Conservation (phyloP, 2,888 invertebrate species). For the Linnaemya tessellans region DNA sequence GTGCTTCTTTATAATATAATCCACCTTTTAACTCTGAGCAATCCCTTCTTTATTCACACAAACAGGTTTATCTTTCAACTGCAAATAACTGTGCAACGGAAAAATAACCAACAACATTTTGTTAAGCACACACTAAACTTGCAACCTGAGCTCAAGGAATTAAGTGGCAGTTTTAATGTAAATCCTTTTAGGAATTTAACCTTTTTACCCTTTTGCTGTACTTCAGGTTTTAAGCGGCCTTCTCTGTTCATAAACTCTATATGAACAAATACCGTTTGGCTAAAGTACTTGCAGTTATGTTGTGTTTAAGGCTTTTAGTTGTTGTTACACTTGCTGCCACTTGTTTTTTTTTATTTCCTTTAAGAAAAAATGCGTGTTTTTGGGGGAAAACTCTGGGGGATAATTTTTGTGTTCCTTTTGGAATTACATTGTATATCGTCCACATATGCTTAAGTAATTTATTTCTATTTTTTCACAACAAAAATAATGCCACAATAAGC, state of each 20-base stretch:
- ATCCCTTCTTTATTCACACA: too few species aligned
- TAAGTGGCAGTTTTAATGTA: slow-evolving; percentile 23
- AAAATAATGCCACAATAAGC: slow-evolving; percentile 12
- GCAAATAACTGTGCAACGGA: slow-evolving; percentile 21
- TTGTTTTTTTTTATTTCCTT: neutral
- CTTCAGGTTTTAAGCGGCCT: neutral
- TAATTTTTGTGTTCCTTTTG: slow-evolving; percentile 13
- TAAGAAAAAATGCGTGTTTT: slow-evolving; percentile 13
- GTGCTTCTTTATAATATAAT: too few species aligned
- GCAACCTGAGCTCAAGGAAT: slow-evolving; percentile 3
- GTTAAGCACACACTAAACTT: slow-evolving; percentile 5
- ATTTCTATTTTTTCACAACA: neutral
- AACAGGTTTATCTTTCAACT: slow-evolving; percentile 12
- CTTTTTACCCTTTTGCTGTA: neutral
- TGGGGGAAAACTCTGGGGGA: neutral
- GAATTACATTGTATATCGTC: neutral
- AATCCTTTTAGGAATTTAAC: neutral
- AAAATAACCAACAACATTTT: slow-evolving; percentile 3
- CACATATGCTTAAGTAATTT: slow-evolving; percentile 26
- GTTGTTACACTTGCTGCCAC: neutral
- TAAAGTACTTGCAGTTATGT: slow-evolving; percentile 36
- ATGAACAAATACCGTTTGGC: slow-evolving; percentile 28
- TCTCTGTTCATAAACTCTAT: slow-evolving; percentile 21
- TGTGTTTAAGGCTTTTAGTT: slow-evolving; percentile 4
- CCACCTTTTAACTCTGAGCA: too few species aligned